Evolutionary conservation across 2,888 invertebrate genomes (phyloP).

Genomic region (Beris chalybata): DNA sequence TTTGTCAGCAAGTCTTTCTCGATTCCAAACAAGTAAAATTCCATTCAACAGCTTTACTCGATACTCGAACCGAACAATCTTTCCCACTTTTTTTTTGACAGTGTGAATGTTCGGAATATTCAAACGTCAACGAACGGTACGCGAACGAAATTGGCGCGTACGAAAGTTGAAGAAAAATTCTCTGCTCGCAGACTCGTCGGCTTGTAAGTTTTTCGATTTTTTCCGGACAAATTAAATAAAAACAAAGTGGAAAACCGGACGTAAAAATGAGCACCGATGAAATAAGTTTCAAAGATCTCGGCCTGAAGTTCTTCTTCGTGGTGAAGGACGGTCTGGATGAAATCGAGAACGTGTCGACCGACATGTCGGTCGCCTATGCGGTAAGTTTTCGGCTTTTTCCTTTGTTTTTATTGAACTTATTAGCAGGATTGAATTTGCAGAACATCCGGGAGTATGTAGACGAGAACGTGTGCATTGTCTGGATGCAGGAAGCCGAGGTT

Average conservation of each 20-base stretch:
- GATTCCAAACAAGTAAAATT: too few relatives aligned
- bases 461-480: conserved; percentile 54
- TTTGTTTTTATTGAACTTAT: neutral
- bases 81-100: conserved; percentile 11
- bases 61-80: neutral
- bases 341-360: conserved; percentile 30
- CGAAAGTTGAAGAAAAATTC: too few relatives aligned
- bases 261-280: conserved; percentile 24
- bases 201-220: too few relatives aligned
- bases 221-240: too few relatives aligned
- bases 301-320: conserved; percentile 34
- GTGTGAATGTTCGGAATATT: too few relatives aligned
- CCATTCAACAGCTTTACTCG: neutral
- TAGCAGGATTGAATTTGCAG: neutral
- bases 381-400: conserved; percentile 15
- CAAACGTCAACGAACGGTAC: conserved; percentile 15
- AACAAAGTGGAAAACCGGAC: conserved; percentile 1
- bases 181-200: too few relatives aligned
- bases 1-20: too few relatives aligned
- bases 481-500: conserved; percentile 68
- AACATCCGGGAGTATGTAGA: conserved; percentile 47
- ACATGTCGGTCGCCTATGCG: conserved; percentile 30
- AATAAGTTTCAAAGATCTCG: conserved; percentile 31
- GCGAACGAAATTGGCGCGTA: conserved; percentile 10
- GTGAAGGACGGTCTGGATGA: conserved; percentile 22